Conservation (phyloP, 2,797 vertebrate species). For the Knipowitschia caucasica region DNA sequence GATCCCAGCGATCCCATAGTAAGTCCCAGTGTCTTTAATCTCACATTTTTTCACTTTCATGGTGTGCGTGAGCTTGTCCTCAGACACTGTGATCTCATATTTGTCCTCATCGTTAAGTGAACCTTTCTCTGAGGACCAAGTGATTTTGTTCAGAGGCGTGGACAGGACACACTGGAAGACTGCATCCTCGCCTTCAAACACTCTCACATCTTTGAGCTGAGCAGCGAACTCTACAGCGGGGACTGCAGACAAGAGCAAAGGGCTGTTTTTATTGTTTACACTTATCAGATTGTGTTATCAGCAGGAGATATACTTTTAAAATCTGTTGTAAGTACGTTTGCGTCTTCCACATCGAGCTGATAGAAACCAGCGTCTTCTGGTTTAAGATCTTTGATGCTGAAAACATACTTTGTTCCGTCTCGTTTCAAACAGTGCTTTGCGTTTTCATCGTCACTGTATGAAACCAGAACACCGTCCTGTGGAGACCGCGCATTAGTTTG, state of each 20-base stretch:
- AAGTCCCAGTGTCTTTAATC: conserved; percentile 77
- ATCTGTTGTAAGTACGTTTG: conserved; percentile 82
- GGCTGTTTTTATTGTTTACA: not conserved
- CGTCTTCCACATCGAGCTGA: conserved; percentile 83
- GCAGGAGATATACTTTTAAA: conserved; percentile 67
- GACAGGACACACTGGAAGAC: conserved; percentile 80
- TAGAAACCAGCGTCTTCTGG: conserved; percentile 87
- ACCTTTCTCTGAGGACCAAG: conserved; percentile 76
- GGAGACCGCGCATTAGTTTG: not conserved
- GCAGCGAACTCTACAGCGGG: conserved; percentile 67
- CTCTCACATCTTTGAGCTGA: conserved; percentile 65
- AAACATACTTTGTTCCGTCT: conserved; percentile 74
- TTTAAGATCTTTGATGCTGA: conserved; percentile 78
- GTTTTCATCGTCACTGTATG: conserved; percentile 59
- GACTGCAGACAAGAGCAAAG: conserved; percentile 50
- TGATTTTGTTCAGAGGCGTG: conserved; percentile 68
- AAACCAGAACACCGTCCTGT: conserved; percentile 65
- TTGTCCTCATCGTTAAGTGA: conserved; percentile 70
- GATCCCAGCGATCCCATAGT: conserved; percentile 75
- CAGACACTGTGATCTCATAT: conserved; percentile 74
- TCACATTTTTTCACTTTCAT: conserved; percentile 73
- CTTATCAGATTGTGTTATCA: not conserved
- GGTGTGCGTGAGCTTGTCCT: conserved; percentile 81
- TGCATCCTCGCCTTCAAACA: conserved; percentile 68
- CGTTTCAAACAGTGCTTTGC: conserved; percentile 74